Percentiles rank a stretch among this genome's conserved stretches.
Conservation (phyloP, 2,113 vertebrate genomes). For the Hippocampus mohnikei region DNA sequence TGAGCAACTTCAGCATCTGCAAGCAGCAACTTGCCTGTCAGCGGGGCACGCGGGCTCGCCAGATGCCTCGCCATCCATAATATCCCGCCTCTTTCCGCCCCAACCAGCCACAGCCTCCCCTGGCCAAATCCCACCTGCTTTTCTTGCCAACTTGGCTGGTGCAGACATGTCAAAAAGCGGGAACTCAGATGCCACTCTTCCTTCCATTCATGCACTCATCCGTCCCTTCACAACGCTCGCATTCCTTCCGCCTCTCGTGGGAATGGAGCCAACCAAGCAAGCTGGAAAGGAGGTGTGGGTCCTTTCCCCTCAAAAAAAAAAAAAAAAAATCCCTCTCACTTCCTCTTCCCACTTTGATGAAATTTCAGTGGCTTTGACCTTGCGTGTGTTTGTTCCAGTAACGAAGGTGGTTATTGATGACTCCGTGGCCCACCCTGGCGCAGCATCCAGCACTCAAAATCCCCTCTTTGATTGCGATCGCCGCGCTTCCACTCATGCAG, state of each 20-base stretch:
- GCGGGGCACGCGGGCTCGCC: constrained; percentile 29
- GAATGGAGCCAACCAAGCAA: constrained; percentile 26
- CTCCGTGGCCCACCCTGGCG: constrained; percentile 33
- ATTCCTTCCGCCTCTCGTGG: constrained; percentile 9
- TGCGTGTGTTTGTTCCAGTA: constrained; percentile 36
- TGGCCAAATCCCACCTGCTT: constrained; percentile 61
- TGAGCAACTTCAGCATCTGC: constrained; percentile 36
- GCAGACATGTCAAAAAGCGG: constrained; percentile 54
- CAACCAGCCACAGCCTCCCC: constrained; percentile 11
- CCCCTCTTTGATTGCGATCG: constrained; percentile 41
- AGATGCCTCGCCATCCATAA: constrained; percentile 44
- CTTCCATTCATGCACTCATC: constrained; percentile 33
- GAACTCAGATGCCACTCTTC: constrained; percentile 40
- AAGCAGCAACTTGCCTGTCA: constrained; percentile 55
- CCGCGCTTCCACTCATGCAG: constrained; percentile 23
- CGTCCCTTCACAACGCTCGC: constrained; percentile 6
- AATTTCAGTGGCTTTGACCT: constrained; percentile 48
- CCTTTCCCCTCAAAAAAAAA: not conserved
- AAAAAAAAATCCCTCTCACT: not conserved
- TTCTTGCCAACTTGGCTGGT: constrained; percentile 32
- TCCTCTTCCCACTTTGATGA: constrained; percentile 15
- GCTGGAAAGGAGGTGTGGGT: constrained; percentile 8
- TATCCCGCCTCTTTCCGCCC: constrained; percentile 26
- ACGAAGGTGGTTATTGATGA: constrained; percentile 52
- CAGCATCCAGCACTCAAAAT: constrained; percentile 22